These are phyloP conservation scores for Cossypha dichroa DNA, from an alignment of 2,797 vertebrate genomes.

Conservation along the genomic window DNA sequence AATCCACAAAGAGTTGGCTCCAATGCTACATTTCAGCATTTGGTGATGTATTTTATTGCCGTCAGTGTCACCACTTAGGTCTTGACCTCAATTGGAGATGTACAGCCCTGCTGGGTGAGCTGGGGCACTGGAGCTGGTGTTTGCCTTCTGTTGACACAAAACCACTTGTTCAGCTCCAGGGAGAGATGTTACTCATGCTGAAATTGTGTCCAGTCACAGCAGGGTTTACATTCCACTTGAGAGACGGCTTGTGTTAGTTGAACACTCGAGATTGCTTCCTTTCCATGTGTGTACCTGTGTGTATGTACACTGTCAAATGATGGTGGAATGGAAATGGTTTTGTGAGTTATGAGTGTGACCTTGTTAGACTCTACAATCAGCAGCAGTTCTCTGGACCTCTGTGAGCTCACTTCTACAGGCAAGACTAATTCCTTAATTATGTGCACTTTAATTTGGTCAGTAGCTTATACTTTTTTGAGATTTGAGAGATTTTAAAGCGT, in stretches of 20 bases:
- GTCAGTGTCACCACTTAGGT: neutral
- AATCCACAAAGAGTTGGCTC: neutral
- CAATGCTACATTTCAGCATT: neutral
- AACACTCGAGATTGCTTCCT: neutral
- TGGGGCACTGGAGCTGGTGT: neutral
- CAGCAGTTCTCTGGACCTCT: neutral
- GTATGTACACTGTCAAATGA: neutral
- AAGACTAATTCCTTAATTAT: neutral
- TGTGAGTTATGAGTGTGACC: neutral
- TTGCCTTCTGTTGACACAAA: neutral
- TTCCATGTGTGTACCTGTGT: fast-evolving
- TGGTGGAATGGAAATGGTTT: neutral
- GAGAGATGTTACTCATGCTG: neutral
- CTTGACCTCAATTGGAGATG: neutral
- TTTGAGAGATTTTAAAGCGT: neutral
- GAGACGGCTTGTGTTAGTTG: neutral
- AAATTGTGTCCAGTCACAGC: neutral
- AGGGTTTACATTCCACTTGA: neutral
- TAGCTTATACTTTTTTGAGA: neutral
- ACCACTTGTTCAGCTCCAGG: neutral
- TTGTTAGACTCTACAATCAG: neutral
- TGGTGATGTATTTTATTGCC: neutral
- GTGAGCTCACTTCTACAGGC: neutral
- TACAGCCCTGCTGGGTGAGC: fast-evolving
- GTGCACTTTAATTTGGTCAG: neutral